Evolutionary conservation across 2,113 vertebrate genomes (phyloP).

Genomic region (Pao palembangensis): DNA sequence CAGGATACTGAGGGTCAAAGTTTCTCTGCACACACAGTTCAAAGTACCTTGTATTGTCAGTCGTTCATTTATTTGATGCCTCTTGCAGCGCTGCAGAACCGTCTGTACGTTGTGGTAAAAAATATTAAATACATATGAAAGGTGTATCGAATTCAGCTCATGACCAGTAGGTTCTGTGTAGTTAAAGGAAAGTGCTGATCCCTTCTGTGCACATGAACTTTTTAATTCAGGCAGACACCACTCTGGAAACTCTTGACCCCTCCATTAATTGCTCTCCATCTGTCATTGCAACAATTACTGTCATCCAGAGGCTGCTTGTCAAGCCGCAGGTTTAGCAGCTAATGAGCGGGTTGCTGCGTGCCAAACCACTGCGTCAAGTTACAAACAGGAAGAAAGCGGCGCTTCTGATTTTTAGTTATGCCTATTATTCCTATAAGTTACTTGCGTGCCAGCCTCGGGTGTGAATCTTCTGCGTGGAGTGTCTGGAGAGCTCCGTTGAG

Average conservation of each 20-base stretch:
- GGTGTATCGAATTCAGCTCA: too few species aligned
- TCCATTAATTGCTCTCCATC: constrained; percentile 58
- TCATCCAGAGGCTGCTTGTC: constrained; percentile 63
- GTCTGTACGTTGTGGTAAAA: too few species aligned
- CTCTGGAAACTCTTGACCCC: constrained; percentile 64
- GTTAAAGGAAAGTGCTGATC: neutral
- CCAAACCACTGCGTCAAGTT: constrained; percentile 51
- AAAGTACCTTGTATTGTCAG: constrained; percentile 73
- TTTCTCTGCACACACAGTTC: constrained; percentile 63
- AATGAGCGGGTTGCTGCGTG: constrained; percentile 64
- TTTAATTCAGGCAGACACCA: constrained; percentile 56
- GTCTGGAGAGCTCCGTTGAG: constrained; percentile 25
- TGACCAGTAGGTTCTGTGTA: too few species aligned
- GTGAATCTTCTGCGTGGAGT: neutral
- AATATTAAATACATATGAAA: too few species aligned
- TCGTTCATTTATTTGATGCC: constrained; percentile 77
- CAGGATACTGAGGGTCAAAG: constrained; percentile 49
- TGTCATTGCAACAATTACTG: constrained; percentile 65
- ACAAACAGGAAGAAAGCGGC: constrained; percentile 48
- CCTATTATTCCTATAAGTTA: constrained; percentile 48
- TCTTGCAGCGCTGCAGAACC: constrained; percentile 24
- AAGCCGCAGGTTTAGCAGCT: constrained; percentile 62
- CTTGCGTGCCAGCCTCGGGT: constrained; percentile 9
- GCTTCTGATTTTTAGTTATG: constrained; percentile 30
- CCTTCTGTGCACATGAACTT: neutral